These are phyloP conservation scores for Drosophila nigricruria DNA, from an alignment of 2,888 invertebrate genomes.

Conservation along the genomic window DNA sequence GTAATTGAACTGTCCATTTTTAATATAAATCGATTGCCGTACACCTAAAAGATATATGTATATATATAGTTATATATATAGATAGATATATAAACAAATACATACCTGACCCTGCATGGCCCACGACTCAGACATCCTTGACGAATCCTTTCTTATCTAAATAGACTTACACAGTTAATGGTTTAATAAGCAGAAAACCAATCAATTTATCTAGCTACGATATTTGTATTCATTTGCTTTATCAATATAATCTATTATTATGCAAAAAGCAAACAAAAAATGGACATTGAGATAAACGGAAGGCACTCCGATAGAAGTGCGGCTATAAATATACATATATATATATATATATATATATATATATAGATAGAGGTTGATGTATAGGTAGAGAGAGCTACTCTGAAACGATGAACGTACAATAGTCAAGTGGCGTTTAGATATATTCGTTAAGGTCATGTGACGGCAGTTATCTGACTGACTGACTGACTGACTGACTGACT, in stretches of 20 bases:
- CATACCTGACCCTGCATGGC: conserved; percentile 17
- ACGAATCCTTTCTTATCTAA: conserved; percentile 4
- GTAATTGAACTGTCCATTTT: background rate
- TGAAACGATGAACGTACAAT: conserved; percentile 2
- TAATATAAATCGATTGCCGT: background rate
- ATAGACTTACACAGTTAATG: conserved; percentile 19
- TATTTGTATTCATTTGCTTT: conserved; percentile 9
- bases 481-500: too few relatives aligned
- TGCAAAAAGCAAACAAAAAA: conserved; percentile 8
- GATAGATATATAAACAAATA: too few relatives aligned
- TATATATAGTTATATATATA: too few relatives aligned
- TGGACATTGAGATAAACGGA: conserved; percentile 40
- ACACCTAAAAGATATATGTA: conserved; percentile 12
- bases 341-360: conserved; percentile 5
- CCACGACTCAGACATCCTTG: background rate
- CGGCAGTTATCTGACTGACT: conserved; percentile 29
- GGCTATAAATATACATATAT: background rate
- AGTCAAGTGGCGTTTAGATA: conserved; percentile 32
- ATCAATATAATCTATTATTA: conserved; percentile 34
- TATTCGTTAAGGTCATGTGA: conserved; percentile 49
- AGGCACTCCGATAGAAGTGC: conserved; percentile 7
- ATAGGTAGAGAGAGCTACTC: background rate
- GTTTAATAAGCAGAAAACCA: conserved; percentile 7
- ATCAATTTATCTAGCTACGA: conserved; percentile 23
- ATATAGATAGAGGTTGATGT: background rate